Evolutionary conservation across 92 coral and sea anemone species (phyloP).

Genomic region (Siderastrea siderea): DNA sequence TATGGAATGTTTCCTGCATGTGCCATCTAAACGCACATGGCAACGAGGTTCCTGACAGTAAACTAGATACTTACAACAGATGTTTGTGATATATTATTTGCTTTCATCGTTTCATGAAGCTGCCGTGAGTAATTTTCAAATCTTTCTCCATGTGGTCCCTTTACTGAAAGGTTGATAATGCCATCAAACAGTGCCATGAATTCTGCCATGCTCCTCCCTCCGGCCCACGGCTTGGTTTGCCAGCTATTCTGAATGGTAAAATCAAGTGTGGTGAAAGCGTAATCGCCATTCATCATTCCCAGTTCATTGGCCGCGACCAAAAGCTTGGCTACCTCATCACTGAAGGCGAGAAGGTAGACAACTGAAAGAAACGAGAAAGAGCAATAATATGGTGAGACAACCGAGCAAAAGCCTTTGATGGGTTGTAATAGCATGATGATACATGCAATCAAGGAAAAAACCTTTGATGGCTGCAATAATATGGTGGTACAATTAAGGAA

Average conservation of each 20-base stretch:
- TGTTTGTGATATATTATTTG: constrained; percentile 17
- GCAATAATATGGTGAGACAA: too few relatives aligned
- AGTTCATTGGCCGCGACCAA: constrained; percentile 82
- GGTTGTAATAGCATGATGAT: too few relatives aligned
- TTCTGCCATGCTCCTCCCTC: constrained; percentile 51
- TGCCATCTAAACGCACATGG: too few relatives aligned
- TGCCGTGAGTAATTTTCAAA: constrained; percentile 13
- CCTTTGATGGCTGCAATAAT: too few relatives aligned
- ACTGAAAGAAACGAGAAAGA: constrained; percentile 45
- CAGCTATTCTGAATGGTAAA: constrained; percentile 57
- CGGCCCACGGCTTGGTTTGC: constrained; percentile 51
- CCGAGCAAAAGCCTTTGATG: too few relatives aligned
- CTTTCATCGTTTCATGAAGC: constrained; percentile 17
- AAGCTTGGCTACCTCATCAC: constrained; percentile 76
- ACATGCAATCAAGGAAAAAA: too few relatives aligned
- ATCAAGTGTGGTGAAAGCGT: constrained; percentile 88
- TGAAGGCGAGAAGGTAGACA: constrained; percentile 78
- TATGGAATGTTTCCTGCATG: too few relatives aligned
- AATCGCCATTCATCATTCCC: constrained; percentile 91
- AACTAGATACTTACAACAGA: constrained; percentile 14
- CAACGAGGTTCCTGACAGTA: not conserved
- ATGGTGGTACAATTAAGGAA: too few relatives aligned
- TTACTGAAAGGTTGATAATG: constrained; percentile 66
- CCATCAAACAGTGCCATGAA: constrained; percentile 74
- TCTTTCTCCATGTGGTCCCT: constrained; percentile 51